phyloP scores from a whole-genome alignment of 2,113 vertebrate genomes.

The Phodopus roborovskii region DNA sequence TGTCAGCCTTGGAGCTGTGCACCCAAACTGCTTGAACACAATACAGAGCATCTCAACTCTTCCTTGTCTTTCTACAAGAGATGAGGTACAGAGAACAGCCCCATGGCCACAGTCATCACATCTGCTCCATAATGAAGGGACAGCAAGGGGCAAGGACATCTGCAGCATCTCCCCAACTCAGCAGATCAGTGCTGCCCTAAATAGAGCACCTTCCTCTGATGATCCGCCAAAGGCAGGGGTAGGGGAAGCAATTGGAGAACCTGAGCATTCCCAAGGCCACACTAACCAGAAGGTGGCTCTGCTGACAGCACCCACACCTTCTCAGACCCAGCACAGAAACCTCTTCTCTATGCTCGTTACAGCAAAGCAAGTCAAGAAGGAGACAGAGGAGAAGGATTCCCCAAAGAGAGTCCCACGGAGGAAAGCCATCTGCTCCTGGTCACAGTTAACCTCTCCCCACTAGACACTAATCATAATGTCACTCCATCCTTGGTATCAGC shows the following conservation, averaged over 20 bases:
- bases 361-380: background rate
- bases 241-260: background rate
- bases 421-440: background rate
- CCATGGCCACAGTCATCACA: background rate
- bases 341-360: background rate
- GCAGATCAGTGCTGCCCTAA: background rate
- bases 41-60: background rate
- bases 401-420: background rate
- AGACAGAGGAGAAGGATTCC: background rate
- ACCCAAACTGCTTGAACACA: background rate
- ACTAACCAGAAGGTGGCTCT: background rate
- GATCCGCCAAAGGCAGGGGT: background rate
- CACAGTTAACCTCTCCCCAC: background rate
- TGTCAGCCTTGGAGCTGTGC: rapidly evolving
- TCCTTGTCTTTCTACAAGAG: background rate
- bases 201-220: background rate
- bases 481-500: background rate
- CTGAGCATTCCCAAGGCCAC: background rate
- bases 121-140: background rate
- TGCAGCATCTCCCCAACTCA: background rate
- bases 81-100: background rate
- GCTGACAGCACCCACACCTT: background rate
- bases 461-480: background rate
- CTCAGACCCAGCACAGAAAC: background rate
- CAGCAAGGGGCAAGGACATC: background rate